A percentile compares a stretch with the other conserved stretches of the same genome.
These are phyloP conservation scores for Lordiphosa clarofinis DNA, from an alignment of 1,140 invertebrate genomes.

Conservation along the genomic window DNA sequence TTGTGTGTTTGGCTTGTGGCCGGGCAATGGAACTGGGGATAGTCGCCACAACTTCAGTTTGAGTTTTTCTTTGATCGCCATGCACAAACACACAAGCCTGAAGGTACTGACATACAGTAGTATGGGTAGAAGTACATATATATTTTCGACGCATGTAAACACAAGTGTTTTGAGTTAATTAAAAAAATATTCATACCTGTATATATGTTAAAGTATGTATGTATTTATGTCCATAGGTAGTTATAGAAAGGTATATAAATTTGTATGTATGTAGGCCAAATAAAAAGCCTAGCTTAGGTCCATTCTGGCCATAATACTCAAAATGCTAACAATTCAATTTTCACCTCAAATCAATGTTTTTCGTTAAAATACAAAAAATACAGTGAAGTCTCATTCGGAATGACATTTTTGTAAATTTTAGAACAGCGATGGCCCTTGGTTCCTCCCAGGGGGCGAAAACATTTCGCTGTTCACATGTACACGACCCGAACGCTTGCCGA, in stretches of 20 bases:
- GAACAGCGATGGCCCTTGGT: no score
- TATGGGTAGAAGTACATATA: slow-evolving; percentile 26
- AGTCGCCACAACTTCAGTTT: slow-evolving; percentile 71
- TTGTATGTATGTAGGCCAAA: no score
- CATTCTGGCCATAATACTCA: no score
- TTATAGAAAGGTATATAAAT: neutral
- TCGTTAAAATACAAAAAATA: no score
- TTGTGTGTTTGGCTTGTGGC: slow-evolving; percentile 51
- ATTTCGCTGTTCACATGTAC: no score
- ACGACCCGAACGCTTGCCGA: no score
- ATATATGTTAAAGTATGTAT: slow-evolving; percentile 6
- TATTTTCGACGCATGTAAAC: slow-evolving; percentile 72
- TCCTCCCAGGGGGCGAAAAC: no score
- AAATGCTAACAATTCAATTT: no score
- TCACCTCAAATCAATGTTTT: no score
- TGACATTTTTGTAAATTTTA: no score
- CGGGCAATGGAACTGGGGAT: slow-evolving; percentile 26
- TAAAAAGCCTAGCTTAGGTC: no score
- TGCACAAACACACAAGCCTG: slow-evolving; percentile 42
- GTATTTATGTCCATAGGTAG: slow-evolving; percentile 26
- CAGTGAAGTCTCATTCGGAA: no score
- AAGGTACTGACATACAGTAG: slow-evolving; percentile 18
- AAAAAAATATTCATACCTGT: slow-evolving; percentile 53
- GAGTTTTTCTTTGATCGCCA: slow-evolving; percentile 67
- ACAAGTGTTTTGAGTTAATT: slow-evolving; percentile 76